Base-by-base conservation (phyloP, 2,888 invertebrate genomes). In the Dynastes maya region DNA sequence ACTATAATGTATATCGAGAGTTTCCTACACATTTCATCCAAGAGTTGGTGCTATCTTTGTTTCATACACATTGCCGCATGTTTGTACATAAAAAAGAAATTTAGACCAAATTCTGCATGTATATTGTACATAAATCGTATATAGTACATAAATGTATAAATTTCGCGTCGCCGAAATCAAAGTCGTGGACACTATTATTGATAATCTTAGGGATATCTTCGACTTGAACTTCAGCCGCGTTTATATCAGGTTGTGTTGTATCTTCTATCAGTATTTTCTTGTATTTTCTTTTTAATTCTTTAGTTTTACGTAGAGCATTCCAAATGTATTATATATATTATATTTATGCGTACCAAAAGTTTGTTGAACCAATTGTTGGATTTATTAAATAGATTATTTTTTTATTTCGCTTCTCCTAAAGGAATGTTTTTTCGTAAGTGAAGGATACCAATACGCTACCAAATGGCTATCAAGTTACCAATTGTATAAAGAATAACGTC, bases 391-490 rank as follows among this genome's bases (percentile, higher is more conserved):
- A 27, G 68, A 51, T 68, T 68, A 68, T 68, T 68, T 68, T 68
- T 68, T 27, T 68, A 68, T 68, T 65, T 65, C 37, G 45, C 37
- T 29, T 74, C 61, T 58, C 45, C 72, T 74, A 27, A 74, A 27
- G 61, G 61, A 74, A 49, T 67, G 27, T 51, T 58, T 58, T 49
- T 53, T 68, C 51, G 51, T 51, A 51, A 49, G 32, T 32, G 63
- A 51, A 51, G 49, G 68, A 68, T 58, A 72, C 72, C 58, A 45
- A 61, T 71, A 58, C 61, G 49, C 72, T 79, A 79, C 79, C 79
- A 79, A 76, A 79, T 79, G 79, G 76, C 76, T 77, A 78, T 63
- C 55, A 72, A 79, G 79, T 79, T 79, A 79, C 79, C 79, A 79
- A 29, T 71, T 79, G 70, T 79, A 79, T 76, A 79, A 76, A 79